Evolutionary conservation across 2,113 vertebrate genomes (phyloP).

Genomic region (Hypocryptadius cinnamomeus): DNA sequence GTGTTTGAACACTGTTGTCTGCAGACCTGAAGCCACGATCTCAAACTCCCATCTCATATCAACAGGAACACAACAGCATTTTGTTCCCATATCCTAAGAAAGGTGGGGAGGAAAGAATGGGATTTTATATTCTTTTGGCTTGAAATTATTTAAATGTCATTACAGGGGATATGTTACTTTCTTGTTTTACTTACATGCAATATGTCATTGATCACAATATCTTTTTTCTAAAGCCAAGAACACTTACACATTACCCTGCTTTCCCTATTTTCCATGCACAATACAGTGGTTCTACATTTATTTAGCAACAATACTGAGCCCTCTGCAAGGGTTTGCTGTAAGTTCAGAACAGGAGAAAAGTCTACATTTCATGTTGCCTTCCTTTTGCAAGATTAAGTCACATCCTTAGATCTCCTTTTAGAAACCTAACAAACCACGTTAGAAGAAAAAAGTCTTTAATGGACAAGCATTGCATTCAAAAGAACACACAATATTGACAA

Average conservation of each 20-base stretch:
- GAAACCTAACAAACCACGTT: background rate
- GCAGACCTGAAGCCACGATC: background rate
- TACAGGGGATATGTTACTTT: background rate
- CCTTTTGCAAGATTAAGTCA: constrained; percentile 47
- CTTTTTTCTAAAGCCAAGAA: background rate
- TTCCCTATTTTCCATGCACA: background rate
- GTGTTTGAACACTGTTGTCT: background rate
- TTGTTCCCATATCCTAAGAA: background rate
- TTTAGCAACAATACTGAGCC: background rate
- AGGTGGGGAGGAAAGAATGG: background rate
- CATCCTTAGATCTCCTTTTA: constrained; percentile 12
- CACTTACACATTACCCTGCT: background rate
- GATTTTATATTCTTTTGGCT: background rate
- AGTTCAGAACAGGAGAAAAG: background rate
- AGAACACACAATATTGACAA: background rate
- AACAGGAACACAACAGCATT: background rate
- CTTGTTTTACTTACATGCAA: background rate
- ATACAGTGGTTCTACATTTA: background rate
- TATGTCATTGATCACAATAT: background rate
- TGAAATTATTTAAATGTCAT: background rate
- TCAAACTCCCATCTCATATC: background rate
- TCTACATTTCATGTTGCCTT: constrained; percentile 32
- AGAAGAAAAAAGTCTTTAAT: background rate
- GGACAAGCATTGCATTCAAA: background rate
- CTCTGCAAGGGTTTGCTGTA: background rate